A percentile compares a stretch with the other conserved stretches of the same genome.
These are phyloP conservation scores for Schizothorax lantsangensis DNA, from an alignment of 2,797 vertebrate genomes.

Conservation along the genomic window DNA sequence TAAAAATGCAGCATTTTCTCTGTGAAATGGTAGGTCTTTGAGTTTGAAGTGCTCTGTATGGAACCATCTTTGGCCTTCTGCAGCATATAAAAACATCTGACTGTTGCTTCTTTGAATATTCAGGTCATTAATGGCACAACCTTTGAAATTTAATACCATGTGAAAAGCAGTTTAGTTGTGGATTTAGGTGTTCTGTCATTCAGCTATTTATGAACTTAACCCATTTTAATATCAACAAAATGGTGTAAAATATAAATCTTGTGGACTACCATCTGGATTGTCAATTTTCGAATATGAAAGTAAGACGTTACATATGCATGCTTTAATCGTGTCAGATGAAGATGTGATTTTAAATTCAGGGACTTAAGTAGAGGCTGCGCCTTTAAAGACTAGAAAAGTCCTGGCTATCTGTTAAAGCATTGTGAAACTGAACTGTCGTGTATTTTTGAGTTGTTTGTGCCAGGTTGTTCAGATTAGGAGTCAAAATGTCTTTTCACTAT, in stretches of 20 bases:
- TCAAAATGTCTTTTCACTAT: conserved; percentile 28
- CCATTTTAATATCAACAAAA: background rate
- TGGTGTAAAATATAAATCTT: background rate
- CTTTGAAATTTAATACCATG: conserved; percentile 3
- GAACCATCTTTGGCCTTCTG: conserved; percentile 41
- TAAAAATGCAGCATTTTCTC: conserved; percentile 25
- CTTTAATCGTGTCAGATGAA: conserved; percentile 4
- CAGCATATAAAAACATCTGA: conserved; percentile 7
- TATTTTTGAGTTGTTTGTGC: conserved; percentile 32
- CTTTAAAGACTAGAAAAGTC: conserved; percentile 46
- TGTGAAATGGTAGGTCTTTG: background rate
- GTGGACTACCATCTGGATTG: background rate
- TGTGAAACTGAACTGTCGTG: conserved; percentile 30
- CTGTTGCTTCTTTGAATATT: conserved; percentile 31
- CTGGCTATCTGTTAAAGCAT: conserved; percentile 23
- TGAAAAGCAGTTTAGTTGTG: conserved; percentile 2
- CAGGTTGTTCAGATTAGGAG: conserved; percentile 24
- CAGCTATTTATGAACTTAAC: background rate
- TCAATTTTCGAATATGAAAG: background rate
- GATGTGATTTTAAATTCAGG: conserved; percentile 9
- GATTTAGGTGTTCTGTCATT: background rate
- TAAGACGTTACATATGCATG: conserved; percentile 17
- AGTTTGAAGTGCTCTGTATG: conserved; percentile 30
- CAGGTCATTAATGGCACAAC: conserved; percentile 53
- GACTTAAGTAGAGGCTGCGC: conserved; percentile 51